These are phyloP conservation scores for Cryptocheilus praepositus DNA, from an alignment of 2,888 invertebrate species.

Conservation along the genomic window DNA sequence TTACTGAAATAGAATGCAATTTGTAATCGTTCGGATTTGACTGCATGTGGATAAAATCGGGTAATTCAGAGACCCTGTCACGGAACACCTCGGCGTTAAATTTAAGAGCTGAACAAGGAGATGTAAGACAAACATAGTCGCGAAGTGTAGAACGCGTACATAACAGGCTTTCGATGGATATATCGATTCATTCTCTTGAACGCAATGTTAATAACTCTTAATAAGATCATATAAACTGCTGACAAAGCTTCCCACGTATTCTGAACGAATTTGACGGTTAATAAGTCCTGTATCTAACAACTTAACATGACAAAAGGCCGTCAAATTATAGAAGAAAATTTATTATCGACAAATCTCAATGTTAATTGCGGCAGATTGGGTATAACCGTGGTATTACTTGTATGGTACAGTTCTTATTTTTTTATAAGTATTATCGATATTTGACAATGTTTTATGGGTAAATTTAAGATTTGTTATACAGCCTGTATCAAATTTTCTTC, in stretches of 20 bases:
- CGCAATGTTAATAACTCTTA: slow-evolving; percentile 64
- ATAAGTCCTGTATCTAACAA: slow-evolving; percentile 16
- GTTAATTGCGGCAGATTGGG: slow-evolving; percentile 68
- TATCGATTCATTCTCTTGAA: slow-evolving; percentile 69
- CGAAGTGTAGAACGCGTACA: slow-evolving; percentile 66
- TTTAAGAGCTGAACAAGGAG: slow-evolving; percentile 53
- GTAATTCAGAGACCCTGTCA: neutral
- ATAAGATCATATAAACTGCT: slow-evolving; percentile 65
- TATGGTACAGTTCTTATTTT: slow-evolving; percentile 41
- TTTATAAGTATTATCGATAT: slow-evolving; percentile 47
- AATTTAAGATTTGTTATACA: slow-evolving; percentile 26
- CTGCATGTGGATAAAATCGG: neutral
- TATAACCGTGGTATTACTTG: slow-evolving; percentile 46
- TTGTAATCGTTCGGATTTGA: neutral
- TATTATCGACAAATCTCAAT: slow-evolving; percentile 67
- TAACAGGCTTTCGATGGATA: slow-evolving; percentile 64
- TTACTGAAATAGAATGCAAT: neutral
- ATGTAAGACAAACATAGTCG: slow-evolving; percentile 63
- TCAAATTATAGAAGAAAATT: slow-evolving; percentile 55
- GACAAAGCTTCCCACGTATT: slow-evolving; percentile 65
- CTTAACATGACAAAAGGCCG: slow-evolving; percentile 23
- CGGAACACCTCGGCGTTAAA: slow-evolving; percentile 58
- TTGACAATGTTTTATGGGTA: slow-evolving; percentile 23
- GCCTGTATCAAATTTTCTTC: slow-evolving; percentile 9
- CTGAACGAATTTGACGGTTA: slow-evolving; percentile 44